These are phyloP conservation scores for Varanus salvator DNA, from an alignment of 2,113 vertebrate genomes.

Conservation along the genomic window DNA sequence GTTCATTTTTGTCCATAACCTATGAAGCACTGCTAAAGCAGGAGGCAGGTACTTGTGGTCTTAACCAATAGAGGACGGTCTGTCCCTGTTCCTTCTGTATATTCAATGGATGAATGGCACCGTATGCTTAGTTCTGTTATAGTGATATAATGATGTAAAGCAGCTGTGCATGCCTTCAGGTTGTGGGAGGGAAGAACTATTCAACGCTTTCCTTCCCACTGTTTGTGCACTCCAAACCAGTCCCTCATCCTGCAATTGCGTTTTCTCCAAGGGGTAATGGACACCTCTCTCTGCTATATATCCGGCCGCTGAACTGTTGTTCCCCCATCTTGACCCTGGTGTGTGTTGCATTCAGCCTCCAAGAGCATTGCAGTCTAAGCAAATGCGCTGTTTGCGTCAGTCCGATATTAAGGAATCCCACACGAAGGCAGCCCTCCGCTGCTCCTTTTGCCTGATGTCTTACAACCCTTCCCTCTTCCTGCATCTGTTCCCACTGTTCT, in stretches of 20 bases:
- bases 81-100: background rate
- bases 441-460: background rate
- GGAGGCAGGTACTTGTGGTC: background rate
- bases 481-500: background rate
- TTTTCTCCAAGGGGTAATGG: background rate
- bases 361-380: background rate
- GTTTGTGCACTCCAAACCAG: background rate
- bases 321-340: background rate
- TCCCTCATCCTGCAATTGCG: background rate
- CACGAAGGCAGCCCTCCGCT: background rate
- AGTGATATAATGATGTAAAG: background rate
- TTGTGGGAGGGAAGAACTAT: background rate
- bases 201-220: background rate
- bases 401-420: background rate
- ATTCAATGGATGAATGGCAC: background rate
- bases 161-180: background rate
- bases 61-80: no score
- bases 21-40: background rate
- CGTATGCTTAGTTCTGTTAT: background rate
- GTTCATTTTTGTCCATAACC: background rate
- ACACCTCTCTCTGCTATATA: background rate
- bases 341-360: background rate
- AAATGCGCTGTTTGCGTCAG: background rate
- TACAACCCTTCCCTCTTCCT: background rate
- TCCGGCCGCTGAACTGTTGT: background rate